phyloP scores from a whole-genome alignment of 2,888 invertebrate species.

The Zele albiditarsus region DNA sequence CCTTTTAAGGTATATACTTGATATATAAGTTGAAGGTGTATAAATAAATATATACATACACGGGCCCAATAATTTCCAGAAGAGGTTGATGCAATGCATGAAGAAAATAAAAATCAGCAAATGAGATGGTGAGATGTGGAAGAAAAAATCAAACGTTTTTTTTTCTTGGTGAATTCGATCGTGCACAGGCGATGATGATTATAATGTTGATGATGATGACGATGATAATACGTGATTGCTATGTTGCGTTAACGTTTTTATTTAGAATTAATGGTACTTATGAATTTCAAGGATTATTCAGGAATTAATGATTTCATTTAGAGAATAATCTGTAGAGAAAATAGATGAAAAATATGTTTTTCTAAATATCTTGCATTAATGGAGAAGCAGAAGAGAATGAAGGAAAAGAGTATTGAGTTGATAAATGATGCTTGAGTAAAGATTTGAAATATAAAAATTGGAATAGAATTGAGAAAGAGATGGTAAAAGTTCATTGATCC shows the following conservation, averaged over 20 bases:
- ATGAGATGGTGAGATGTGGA: conserved; percentile 8
- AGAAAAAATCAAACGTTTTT: conserved; percentile 20
- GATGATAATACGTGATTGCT: conserved; percentile 6
- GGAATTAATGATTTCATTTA: conserved; percentile 30
- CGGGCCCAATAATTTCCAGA: not conserved
- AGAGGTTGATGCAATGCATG: conserved; percentile 9
- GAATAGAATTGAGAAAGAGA: not conserved
- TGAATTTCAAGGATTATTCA: conserved; percentile 19
- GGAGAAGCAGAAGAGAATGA: not conserved
- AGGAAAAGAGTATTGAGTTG: not conserved
- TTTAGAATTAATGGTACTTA: conserved; percentile 29
- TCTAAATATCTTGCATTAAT: not conserved
- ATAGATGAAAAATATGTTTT: not conserved
- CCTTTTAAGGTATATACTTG: conserved; percentile 36
- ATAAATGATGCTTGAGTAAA: not conserved
- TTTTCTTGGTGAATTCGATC: not conserved
- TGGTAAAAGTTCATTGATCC: conserved; percentile 16
- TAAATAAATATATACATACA: too few relatives aligned
- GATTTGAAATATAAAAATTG: not conserved
- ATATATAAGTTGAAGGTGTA: not conserved
- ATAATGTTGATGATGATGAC: conserved; percentile 8
- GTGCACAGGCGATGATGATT: not conserved
- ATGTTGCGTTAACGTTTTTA: conserved; percentile 7
- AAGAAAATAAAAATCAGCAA: not conserved
- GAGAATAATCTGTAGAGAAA: not conserved